Conservation (phyloP, 2,113 vertebrate species). For the Tonatia bakeri region DNA sequence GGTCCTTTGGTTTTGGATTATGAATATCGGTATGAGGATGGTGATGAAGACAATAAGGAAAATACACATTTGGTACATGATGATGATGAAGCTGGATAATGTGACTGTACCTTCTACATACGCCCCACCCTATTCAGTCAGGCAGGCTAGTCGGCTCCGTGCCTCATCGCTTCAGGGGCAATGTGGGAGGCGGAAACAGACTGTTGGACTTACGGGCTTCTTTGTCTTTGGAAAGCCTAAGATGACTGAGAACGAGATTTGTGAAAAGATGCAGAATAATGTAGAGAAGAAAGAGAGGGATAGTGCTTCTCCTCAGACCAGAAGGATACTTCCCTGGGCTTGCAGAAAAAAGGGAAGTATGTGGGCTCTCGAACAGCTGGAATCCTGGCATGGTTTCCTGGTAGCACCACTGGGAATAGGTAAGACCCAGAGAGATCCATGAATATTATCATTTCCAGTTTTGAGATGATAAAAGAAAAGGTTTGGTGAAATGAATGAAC, state of each 20-base stretch:
- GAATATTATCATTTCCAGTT: conserved; percentile 13
- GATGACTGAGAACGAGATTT: not conserved
- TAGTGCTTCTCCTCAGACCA: not conserved
- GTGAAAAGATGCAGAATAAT: not conserved
- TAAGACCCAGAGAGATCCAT: not conserved
- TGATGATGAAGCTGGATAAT: not conserved
- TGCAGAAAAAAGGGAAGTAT: not conserved
- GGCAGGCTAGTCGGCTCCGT: not conserved
- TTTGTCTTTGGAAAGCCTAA: conserved; percentile 1
- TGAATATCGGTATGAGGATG: not conserved
- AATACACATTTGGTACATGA: not conserved
- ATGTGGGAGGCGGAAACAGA: not conserved
- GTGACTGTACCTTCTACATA: not conserved
- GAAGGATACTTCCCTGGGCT: not conserved
- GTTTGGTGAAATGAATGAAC: conserved; percentile 29
- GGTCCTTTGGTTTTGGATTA: not conserved
- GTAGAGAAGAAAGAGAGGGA: not conserved
- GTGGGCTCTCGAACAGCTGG: not conserved
- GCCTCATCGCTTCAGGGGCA: not conserved
- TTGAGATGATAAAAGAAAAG: conserved; percentile 29
- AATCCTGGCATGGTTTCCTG: not conserved
- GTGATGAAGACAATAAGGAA: not conserved
- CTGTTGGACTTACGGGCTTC: not conserved
- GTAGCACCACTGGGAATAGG: not conserved
- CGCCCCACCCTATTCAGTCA: not conserved